Evolutionary conservation across 2,113 vertebrate species (phyloP), one percentile per base, ranked within the genome.

Genomic region (Phrynosoma blainvillii): DNA sequence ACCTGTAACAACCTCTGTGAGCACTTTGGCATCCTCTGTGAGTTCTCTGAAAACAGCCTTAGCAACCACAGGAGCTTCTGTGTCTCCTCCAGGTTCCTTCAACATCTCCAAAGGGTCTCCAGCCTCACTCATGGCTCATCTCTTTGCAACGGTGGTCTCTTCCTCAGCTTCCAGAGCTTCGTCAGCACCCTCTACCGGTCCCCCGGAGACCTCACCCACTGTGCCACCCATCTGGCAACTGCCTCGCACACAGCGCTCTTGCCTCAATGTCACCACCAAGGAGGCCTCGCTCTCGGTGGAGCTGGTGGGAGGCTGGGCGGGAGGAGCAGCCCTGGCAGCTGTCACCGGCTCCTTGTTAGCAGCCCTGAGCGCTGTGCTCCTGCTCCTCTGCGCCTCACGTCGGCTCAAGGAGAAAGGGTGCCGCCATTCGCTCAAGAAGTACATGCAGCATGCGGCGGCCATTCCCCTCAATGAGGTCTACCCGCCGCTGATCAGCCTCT

Each of bases 401-500:
- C 94, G 96, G 12, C 95, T 97, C 79, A 96, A 95, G 80, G 94
- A 95, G 47, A 96, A 97, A 87, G 95, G 96, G 32, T 97, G 96
- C 56, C 96, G 96, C 59, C 97, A 97, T 90, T 97, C 97, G 0
- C 94, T 98, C 87, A 98, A 98, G 94, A 97, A 95, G 73, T 98
- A 97, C 92, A 96, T 97, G 94, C 97, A 98, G 89, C 96, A 97
- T n/a, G 95, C 96, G 27, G 95, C 96, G 0, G 95, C 97, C 90
- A 97, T 97, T 91, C 96, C 97, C 0, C 95, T 98, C 25, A 97
- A 96, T 14, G 97, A 98, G 90, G 95, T 97, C 79, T 98, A 97
- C 91, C 97, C 97, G 0, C 97, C 97, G 0, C 97, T 97, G 86
- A 98, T 98, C 95, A 97, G 96, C 70, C 95, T 98, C 85, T 97